Evolutionary conservation across 2,797 vertebrate genomes (phyloP).

Genomic region (Ispidina lecontei): DNA sequence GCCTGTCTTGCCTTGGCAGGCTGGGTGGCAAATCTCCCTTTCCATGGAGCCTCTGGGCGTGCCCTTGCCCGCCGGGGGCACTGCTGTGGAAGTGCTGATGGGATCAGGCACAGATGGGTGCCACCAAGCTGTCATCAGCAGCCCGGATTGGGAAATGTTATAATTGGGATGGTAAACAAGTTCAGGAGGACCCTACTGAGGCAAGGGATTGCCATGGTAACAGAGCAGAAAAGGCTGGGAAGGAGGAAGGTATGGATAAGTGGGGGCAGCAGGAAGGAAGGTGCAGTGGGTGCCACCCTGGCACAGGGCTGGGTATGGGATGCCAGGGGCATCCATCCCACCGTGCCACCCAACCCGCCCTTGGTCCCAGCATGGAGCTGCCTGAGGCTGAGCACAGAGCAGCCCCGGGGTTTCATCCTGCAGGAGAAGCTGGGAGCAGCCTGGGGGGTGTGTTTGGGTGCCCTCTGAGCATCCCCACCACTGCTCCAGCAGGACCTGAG

Average conservation of each 20-base stretch:
- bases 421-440: not conserved
- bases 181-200: conserved; percentile 65
- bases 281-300: not conserved
- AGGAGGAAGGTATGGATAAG: not conserved
- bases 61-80: not conserved
- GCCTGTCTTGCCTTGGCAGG: not conserved
- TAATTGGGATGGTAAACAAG: conserved; percentile 73
- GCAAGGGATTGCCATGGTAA: conserved; percentile 71
- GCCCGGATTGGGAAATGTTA: conserved; percentile 50
- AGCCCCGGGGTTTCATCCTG: not conserved
- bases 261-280: not conserved
- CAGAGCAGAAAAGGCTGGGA: conserved; percentile 62
- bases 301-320: not conserved
- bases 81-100: conserved; percentile 22
- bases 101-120: conserved; percentile 69
- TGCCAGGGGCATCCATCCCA: no score
- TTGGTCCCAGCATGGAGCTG: rapidly evolving
- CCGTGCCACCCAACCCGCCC: not conserved
- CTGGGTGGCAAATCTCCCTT: rapidly evolving
- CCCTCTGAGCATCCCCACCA: no score
- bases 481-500: not conserved
- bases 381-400: rapidly evolving
- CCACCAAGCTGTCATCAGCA: conserved; percentile 59
- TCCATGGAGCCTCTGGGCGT: not conserved
- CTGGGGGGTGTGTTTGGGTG: no score